phyloP scores from a whole-genome alignment of 2,113 vertebrate species.

The Petaurus breviceps region DNA sequence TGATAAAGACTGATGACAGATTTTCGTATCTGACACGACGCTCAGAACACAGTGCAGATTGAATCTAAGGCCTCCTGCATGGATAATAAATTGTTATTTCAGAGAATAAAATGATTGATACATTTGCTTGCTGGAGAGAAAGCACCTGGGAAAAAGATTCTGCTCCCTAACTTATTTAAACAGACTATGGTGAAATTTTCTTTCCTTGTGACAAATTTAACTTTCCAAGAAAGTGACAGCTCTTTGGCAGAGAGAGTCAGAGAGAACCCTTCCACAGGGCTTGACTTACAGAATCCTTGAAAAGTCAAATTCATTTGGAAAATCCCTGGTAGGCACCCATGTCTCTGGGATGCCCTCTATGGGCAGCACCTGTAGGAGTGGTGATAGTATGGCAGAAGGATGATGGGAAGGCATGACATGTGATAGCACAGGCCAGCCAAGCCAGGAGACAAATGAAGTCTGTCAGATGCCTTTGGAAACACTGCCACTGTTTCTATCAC shows the following conservation, averaged over 20 bases:
- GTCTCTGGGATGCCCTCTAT: slow-evolving; percentile 49
- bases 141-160: slow-evolving; percentile 89
- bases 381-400: slow-evolving; percentile 64
- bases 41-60: slow-evolving; percentile 91
- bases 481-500: slow-evolving; percentile 79
- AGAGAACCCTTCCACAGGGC: slow-evolving; percentile 80
- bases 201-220: slow-evolving; percentile 86
- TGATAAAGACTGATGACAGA: slow-evolving; percentile 97
- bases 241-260: slow-evolving; percentile 82
- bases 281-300: slow-evolving; percentile 82
- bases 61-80: slow-evolving; percentile 93
- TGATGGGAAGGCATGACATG: slow-evolving; percentile 80
- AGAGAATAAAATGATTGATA: slow-evolving; percentile 97
- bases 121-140: slow-evolving; percentile 88
- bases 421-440: slow-evolving; percentile 79
- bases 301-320: slow-evolving; percentile 83
- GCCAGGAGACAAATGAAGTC: slow-evolving; percentile 83
- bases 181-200: slow-evolving; percentile 84
- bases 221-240: slow-evolving; percentile 86
- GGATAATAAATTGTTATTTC: slow-evolving; percentile 98
- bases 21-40: slow-evolving; percentile 90
- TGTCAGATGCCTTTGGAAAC: slow-evolving; percentile 84
- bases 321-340: slow-evolving; percentile 74
- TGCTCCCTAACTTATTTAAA: slow-evolving; percentile 86
- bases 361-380: slow-evolving; percentile 68